Evolutionary conservation across 2,888 invertebrate species (phyloP), one percentile per base, ranked within the genome.

Genomic region (Metacarcinus magister): DNA sequence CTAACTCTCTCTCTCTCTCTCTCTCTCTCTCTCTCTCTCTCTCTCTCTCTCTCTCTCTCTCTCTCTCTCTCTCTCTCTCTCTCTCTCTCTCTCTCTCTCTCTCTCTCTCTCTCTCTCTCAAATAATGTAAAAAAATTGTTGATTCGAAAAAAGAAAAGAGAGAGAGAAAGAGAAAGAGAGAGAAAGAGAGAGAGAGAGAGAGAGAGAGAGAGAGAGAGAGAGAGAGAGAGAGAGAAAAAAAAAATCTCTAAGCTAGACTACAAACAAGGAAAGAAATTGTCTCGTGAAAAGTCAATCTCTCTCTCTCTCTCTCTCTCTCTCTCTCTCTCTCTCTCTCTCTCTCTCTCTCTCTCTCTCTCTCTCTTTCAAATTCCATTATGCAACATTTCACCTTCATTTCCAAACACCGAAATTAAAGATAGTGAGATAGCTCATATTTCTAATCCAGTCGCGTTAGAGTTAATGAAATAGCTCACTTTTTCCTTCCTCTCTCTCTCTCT

Each of bases 131-230:
- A 48, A 10, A 48, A 10, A 48, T 46, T 46, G 4, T 10, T 46
- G 46, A 46, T 46, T 46, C 10, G 4, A 82, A 28, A 82, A 16
- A 82, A 16, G 13, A 16, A 82, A 16, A 82, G 82, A 82, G 82
- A 82, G 82, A 82, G 82, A 82, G 82, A 82, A 16, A 82, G 82
- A 82, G 82, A 82, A 16, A 82, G 82, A 82, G 82, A 82, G 82
- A 82, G 82, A 82, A 16, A 82, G 32, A 82, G 32, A 82, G 23
- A 28, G 82, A 82, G n/a, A 82, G 32, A 82, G 32, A 28, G 46
- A 46, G 46, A 46, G 46, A 46, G 46, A 46, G 46, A 46, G 46
- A 46, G 5, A 46, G n/a, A n/a, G n/a, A n/a, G n/a, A n/a, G n/a
- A n/a, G n/a, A n/a, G n/a, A n/a, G n/a, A n/a, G n/a, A n/a, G n/a